phyloP scores from a whole-genome alignment of 2,113 vertebrate genomes.

The Silurus meridionalis region DNA sequence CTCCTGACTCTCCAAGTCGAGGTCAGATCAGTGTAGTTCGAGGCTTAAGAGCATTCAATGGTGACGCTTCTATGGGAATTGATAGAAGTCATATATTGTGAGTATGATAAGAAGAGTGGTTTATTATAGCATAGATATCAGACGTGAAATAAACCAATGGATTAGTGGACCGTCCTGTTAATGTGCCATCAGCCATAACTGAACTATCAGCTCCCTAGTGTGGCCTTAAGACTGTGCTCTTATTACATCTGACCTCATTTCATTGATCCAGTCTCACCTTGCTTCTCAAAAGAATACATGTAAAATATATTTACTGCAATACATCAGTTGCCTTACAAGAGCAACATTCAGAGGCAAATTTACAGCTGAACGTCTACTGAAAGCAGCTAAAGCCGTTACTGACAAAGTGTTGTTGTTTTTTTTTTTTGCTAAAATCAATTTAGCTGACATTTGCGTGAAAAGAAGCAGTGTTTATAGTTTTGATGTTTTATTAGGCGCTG shows the following conservation, averaged over 20 bases:
- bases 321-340: background rate
- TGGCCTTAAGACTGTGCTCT: conserved; percentile 37
- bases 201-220: conserved; percentile 12
- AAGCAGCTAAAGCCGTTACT: conserved; percentile 2
- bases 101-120: background rate
- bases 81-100: conserved; percentile 28
- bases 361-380: background rate
- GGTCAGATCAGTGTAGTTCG: conserved; percentile 13
- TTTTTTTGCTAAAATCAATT: background rate
- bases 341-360: background rate
- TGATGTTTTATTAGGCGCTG: background rate
- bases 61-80: background rate
- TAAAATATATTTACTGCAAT: conserved; percentile 4
- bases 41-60: conserved; percentile 18
- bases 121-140: conserved; percentile 29
- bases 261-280: conserved; percentile 3
- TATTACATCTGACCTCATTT: conserved; percentile 46
- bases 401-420: background rate
- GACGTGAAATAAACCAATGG: conserved; percentile 17
- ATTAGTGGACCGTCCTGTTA: conserved; percentile 38
- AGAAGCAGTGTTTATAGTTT: background rate
- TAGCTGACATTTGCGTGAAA: background rate
- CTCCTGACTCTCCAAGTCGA: conserved; percentile 12
- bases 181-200: conserved; percentile 21
- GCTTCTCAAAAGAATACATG: conserved; percentile 14